Evolutionary conservation across 1,140 invertebrate species (phyloP).

Genomic region (Panagrolaimus sp.): DNA sequence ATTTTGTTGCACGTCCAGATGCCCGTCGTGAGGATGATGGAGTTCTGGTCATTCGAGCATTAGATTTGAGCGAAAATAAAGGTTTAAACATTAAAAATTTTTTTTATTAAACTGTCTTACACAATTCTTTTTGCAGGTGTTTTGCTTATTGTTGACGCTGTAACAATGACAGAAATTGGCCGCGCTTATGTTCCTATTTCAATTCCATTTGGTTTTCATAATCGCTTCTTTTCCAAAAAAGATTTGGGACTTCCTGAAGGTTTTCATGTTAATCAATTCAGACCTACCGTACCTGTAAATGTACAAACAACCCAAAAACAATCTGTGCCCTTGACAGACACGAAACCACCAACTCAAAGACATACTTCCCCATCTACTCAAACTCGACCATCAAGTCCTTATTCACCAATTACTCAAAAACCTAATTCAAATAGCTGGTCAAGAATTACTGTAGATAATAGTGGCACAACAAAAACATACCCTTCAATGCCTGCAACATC

Average conservation of each 20-base stretch:
- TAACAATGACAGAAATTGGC: conserved; percentile 54
- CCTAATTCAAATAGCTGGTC: not conserved
- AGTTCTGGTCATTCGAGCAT: conserved; percentile 50
- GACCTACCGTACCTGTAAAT: conserved; percentile 22
- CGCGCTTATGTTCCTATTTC: conserved; percentile 57
- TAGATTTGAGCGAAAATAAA: conserved; percentile 56
- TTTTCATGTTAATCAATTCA: conserved; percentile 28
- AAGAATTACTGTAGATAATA: not conserved
- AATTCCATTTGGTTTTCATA: conserved; percentile 59
- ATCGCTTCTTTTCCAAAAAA: conserved; percentile 50
- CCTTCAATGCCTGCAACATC: not conserved
- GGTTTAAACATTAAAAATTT: conserved; percentile 35
- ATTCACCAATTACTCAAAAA: not conserved
- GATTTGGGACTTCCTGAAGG: conserved; percentile 52
- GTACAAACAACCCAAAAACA: conserved; percentile 10
- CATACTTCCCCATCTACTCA: not conserved
- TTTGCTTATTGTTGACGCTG: conserved; percentile 53
- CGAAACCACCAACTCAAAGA: not conserved
- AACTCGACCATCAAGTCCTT: too few species aligned
- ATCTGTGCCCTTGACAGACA: not conserved
- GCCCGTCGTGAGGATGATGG: conserved; percentile 53
- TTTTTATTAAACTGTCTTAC: not conserved
- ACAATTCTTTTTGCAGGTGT: conserved; percentile 46
- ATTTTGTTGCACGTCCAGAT: conserved; percentile 54
- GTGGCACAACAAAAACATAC: not conserved